Conservation (phyloP, 2,888 invertebrate genomes). For the Glyphotaelius pellucidus region DNA sequence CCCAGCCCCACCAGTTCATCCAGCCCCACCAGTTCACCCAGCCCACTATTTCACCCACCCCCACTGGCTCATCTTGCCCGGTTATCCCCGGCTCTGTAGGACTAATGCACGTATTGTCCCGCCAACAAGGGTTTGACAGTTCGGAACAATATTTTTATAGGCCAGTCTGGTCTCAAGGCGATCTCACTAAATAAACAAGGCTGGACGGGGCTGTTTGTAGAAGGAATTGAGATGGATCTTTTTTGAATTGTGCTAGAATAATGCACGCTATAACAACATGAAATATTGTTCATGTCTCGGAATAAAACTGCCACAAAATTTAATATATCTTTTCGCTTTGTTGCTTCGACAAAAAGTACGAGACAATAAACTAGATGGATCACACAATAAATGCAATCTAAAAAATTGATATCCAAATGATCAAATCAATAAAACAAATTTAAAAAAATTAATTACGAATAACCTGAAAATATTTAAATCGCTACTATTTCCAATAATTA, state of each 20-base stretch:
- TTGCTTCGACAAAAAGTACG: neutral
- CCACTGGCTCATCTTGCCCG: neutral
- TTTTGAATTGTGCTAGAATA: neutral
- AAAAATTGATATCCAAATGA: no score
- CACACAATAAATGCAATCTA: no score
- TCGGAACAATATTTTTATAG: conserved; percentile 58
- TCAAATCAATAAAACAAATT: no score
- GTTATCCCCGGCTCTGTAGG: neutral
- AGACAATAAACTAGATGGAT: no score
- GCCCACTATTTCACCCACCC: no score
- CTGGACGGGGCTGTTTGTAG: neutral
- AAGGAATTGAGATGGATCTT: neutral
- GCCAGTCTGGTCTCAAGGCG: conserved; percentile 36
- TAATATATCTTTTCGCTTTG: neutral
- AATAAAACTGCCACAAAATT: neutral
- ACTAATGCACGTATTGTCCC: conserved; percentile 54
- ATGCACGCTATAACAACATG: neutral
- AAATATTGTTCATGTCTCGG: neutral
- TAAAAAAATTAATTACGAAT: no score
- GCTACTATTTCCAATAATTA: no score
- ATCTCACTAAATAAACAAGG: neutral
- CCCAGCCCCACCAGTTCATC: no score
- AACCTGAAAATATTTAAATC: no score
- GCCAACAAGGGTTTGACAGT: conserved; percentile 61
- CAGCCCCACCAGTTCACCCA: neutral